Conservation (phyloP, 2,797 vertebrate species). For the Periophthalmus magnuspinnatus region DNA sequence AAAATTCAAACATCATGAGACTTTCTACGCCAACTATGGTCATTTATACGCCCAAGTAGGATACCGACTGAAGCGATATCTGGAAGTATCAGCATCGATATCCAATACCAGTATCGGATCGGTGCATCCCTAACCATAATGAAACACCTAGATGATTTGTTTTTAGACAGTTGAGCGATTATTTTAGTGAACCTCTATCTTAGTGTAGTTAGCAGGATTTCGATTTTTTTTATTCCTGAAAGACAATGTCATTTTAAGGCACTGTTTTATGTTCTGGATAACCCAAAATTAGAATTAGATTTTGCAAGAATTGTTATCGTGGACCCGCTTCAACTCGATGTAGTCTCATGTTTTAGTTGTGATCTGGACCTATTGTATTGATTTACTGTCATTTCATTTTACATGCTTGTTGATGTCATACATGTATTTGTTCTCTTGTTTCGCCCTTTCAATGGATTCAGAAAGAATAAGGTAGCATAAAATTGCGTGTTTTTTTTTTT, state of each 20-base stretch:
- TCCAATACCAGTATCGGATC: too few relatives aligned
- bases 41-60: too few relatives aligned
- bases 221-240: background rate
- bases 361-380: constrained; percentile 19
- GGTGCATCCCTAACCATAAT: constrained; percentile 2
- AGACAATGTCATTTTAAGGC: background rate
- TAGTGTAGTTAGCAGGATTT: background rate
- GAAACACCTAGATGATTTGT: background rate
- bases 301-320: background rate
- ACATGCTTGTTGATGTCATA: constrained; percentile 3
- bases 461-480: background rate
- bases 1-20: too few relatives aligned
- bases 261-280: background rate
- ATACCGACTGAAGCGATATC: too few relatives aligned
- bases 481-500: background rate
- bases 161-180: background rate
- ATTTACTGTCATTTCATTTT: constrained; percentile 19
- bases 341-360: constrained; percentile 22
- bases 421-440: background rate
- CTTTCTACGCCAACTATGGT: too few relatives aligned
- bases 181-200: too few relatives aligned
- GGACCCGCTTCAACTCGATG: constrained; percentile 10
- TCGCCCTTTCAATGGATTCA: background rate
- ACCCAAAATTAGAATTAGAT: background rate
- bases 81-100: too few relatives aligned